Evolutionary conservation across 53 echinoderm and acorn worm species (phyloP), one percentile per base, ranked within the genome.

Genomic region (Apostichopus leukothele): DNA sequence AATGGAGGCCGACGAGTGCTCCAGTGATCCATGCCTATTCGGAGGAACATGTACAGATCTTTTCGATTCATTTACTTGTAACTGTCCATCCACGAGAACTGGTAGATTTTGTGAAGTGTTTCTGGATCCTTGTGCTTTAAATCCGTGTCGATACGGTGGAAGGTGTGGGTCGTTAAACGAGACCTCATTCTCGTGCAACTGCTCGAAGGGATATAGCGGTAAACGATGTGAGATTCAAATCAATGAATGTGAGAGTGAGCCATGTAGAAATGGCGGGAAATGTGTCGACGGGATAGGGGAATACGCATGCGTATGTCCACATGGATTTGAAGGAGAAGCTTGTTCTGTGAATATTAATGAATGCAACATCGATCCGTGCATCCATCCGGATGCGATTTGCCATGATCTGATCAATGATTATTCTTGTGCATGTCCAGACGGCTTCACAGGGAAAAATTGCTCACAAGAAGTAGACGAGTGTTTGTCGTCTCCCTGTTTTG

Each of bases 261-360:
- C 99, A 14, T 99, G 99, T 83, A 20, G n/a, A 71, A 90, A 99
- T 91, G 93, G 93, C 74, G 99, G 99, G 60, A 92, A 86, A 21
- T 99, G 99, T 74, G 92, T 99, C 8, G 96, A 99, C 61, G 88
- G 93, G 57, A 83, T 90, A 1, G 96, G 73, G 1, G 88, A 89
- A 90, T 99, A 92, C 90, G 84, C 90, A 80, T 99, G 99, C 78
- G 99, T 95, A 75, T 99, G 99, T 84, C 90, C 95, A 53, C 93
- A 92, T 11, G 99, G 99, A 8, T 93, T 90, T 86, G 75, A 75
- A 4, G 99, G 99, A 12, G 59, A 67, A 5, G 90, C 91, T 76
- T 99, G 99, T 87, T 90, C 93, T 83, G 79, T 86, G 51, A 90
- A 99, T 51, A 67, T 93, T 7, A 91, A 96, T 75, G 96, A 99